These are phyloP conservation scores for Diabrotica undecimpunctata DNA, from an alignment of 1,140 invertebrate genomes.

Conservation along the genomic window DNA sequence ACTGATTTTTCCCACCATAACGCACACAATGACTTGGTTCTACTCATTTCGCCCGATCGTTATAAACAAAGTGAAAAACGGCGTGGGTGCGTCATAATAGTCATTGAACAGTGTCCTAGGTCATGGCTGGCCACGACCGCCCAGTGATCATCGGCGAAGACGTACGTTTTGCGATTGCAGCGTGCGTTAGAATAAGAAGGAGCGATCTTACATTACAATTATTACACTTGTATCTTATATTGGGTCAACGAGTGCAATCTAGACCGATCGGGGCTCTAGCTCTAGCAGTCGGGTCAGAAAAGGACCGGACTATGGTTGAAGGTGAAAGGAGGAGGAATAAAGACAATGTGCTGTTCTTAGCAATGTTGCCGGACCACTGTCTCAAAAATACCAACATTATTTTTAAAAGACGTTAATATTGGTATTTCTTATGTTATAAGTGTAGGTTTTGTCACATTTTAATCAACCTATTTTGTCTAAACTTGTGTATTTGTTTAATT, in stretches of 20 bases:
- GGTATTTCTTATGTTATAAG: too few species aligned
- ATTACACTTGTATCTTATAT: slow-evolving; percentile 8
- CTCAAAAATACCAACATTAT: too few species aligned
- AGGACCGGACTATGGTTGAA: slow-evolving; percentile 6
- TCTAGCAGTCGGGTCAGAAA: not conserved
- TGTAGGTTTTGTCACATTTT: too few species aligned
- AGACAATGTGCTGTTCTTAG: slow-evolving; percentile 2
- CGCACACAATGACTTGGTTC: not conserved
- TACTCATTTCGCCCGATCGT: slow-evolving; percentile 7
- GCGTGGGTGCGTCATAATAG: slow-evolving; percentile 38
- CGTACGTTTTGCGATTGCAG: slow-evolving; percentile 22
- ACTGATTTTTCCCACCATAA: not conserved
- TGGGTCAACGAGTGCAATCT: slow-evolving; percentile 15
- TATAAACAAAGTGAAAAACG: slow-evolving; percentile 14
- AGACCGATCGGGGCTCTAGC: not conserved
- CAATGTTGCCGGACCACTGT: not conserved
- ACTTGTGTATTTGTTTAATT: too few species aligned
- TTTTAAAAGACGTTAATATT: too few species aligned
- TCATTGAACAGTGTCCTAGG: slow-evolving; percentile 43
- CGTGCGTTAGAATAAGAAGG: slow-evolving; percentile 9
- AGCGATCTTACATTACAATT: not conserved
- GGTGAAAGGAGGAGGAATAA: slow-evolving; percentile 13
- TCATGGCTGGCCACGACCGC: slow-evolving; percentile 30
- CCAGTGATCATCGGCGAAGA: slow-evolving; percentile 18
- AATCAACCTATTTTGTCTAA: too few species aligned